These are phyloP conservation scores for Scolopax rusticola DNA, from an alignment of 2,797 vertebrate genomes.

Conservation along the genomic window DNA sequence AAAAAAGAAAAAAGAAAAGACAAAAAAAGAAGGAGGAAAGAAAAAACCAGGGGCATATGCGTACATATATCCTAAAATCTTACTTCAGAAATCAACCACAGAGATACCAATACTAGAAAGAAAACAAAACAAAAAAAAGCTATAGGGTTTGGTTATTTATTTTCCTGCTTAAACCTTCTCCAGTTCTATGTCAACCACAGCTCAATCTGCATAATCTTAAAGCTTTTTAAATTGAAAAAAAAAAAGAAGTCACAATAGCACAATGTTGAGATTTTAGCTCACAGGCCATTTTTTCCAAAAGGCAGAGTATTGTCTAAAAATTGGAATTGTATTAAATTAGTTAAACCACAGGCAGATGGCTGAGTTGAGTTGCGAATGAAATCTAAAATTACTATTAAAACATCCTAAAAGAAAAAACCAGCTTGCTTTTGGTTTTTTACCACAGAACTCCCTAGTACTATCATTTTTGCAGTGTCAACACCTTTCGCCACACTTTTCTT, in stretches of 20 bases:
- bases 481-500: fast-evolving
- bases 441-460: not conserved
- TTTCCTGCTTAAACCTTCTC: not conserved
- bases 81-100: not conserved
- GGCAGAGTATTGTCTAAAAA: not conserved
- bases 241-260: not conserved
- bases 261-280: fast-evolving
- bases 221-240: not conserved
- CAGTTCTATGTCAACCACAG: not conserved
- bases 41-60: not conserved
- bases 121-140: fast-evolving
- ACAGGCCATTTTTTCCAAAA: not conserved
- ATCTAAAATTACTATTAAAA: not conserved
- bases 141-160: not conserved
- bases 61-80: not conserved
- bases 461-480: not conserved
- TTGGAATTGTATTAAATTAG: not conserved
- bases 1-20: not conserved
- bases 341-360: not conserved
- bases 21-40: not conserved
- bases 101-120: not conserved
- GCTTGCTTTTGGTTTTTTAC: not conserved
- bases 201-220: not conserved
- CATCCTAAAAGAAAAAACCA: not conserved
- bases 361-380: not conserved